A percentile compares a stretch with the other conserved stretches of the same genome.
These are phyloP conservation scores for Drosophila lacteicornis DNA, from an alignment of 1,140 invertebrate species.

Conservation along the genomic window DNA sequence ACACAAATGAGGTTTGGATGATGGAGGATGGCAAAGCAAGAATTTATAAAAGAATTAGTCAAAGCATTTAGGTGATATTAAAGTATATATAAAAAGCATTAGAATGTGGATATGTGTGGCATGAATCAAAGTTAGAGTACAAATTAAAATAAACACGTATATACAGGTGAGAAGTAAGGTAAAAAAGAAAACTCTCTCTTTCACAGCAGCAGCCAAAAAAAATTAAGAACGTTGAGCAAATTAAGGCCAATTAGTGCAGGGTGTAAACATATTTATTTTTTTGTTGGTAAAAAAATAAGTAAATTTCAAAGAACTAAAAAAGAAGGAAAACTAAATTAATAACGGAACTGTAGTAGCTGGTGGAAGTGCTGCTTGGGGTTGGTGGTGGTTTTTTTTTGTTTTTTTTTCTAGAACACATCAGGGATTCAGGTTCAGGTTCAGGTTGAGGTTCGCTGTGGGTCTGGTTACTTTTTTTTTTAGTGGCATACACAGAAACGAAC, in stretches of 20 bases:
- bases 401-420: conserved; percentile 28
- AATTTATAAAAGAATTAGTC: conserved; percentile 32
- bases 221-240: conserved; percentile 43
- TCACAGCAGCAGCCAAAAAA: conserved; percentile 1
- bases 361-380: conserved; percentile 43
- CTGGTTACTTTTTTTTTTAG: conserved; percentile 54
- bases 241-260: conserved; percentile 76
- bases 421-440: conserved; percentile 22
- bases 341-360: conserved; percentile 48
- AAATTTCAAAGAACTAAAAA: conserved; percentile 39
- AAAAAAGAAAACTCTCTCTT: conserved; percentile 52
- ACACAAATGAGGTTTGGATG: conserved; percentile 30
- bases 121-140: conserved; percentile 33
- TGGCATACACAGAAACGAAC: conserved; percentile 59
- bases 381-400: conserved; percentile 9
- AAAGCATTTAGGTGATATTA: conserved; percentile 21
- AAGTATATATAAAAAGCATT: conserved; percentile 38
- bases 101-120: conserved; percentile 13
- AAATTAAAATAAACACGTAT: conserved; percentile 59
- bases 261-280: conserved; percentile 66
- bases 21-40: conserved; percentile 32
- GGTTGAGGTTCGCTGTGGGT: conserved; percentile 26
- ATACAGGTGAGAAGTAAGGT: conserved; percentile 38
- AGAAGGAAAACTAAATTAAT: conserved; percentile 67
- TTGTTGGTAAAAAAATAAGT: conserved; percentile 10